phyloP scores from a whole-genome alignment of 2,888 invertebrate species.

The Linnaemya tessellans region DNA sequence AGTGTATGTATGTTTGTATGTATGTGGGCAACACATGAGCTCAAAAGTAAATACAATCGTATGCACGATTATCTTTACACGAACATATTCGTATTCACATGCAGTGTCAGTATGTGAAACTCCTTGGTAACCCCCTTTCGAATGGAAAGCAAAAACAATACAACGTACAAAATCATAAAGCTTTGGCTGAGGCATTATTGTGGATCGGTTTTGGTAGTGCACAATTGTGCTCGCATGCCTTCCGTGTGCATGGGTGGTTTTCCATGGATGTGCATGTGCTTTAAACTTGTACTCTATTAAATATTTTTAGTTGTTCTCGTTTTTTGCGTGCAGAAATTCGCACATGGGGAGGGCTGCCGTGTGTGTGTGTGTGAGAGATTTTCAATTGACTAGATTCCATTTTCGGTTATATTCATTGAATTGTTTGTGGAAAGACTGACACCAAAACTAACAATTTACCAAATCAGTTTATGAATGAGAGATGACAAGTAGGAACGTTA shows the following conservation, averaged over 20 bases:
- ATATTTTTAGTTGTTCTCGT: constrained; percentile 9
- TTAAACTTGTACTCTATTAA: constrained; percentile 16
- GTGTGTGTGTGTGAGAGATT: background rate
- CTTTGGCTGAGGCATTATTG: constrained; percentile 25
- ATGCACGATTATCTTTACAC: background rate
- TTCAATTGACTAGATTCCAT: too few relatives aligned
- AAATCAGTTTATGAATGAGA: too few relatives aligned
- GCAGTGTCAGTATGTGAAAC: constrained; percentile 27
- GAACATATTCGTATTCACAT: constrained; percentile 16
- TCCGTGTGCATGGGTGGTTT: background rate
- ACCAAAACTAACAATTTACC: too few relatives aligned
- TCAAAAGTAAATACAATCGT: background rate
- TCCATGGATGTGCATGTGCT: background rate
- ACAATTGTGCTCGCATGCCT: background rate
- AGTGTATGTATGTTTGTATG: background rate
- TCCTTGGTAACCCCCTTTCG: constrained; percentile 63
- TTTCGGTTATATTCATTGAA: too few relatives aligned
- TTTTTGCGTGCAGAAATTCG: background rate
- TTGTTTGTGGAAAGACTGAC: too few relatives aligned
- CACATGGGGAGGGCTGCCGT: background rate
- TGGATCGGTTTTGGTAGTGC: background rate
- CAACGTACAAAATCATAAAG: constrained; percentile 43
- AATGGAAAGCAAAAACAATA: constrained; percentile 5
- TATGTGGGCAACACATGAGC: background rate
- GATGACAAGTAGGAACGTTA: too few relatives aligned